These are phyloP conservation scores for Rhodophaea formosa DNA, from an alignment of 2,888 invertebrate genomes.

Conservation along the genomic window DNA sequence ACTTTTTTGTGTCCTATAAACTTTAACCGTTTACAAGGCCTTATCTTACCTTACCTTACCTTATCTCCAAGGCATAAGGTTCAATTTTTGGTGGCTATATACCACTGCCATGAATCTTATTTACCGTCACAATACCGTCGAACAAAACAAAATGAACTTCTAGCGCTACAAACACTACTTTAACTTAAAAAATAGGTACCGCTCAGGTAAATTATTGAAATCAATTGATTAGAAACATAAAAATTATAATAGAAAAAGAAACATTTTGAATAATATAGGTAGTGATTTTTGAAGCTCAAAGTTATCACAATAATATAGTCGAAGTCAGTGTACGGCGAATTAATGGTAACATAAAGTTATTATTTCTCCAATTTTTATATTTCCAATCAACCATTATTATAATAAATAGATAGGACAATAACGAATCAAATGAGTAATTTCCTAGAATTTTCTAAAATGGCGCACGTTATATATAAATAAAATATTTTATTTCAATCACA, in stretches of 20 bases:
- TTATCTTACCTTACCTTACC: too few relatives aligned
- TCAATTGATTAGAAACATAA: background rate
- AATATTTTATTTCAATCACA: constrained; percentile 6
- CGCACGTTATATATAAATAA: constrained; percentile 1
- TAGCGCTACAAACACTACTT: constrained; percentile 21
- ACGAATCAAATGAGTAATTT: constrained; percentile 11
- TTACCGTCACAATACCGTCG: constrained; percentile 14
- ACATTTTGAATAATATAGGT: too few relatives aligned
- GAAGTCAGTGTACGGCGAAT: too few relatives aligned
- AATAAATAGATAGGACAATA: constrained; percentile 6
- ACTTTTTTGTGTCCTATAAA: too few relatives aligned
- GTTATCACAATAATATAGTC: too few relatives aligned
- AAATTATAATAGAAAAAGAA: background rate
- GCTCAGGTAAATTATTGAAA: background rate
- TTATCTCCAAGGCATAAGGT: too few relatives aligned
- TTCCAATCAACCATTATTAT: constrained; percentile 3
- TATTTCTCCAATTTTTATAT: too few relatives aligned
- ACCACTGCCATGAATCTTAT: too few relatives aligned
- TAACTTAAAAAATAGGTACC: constrained; percentile 20
- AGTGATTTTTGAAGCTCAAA: too few relatives aligned
- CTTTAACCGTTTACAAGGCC: too few relatives aligned
- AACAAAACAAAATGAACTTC: constrained; percentile 16
- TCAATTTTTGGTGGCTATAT: too few relatives aligned
- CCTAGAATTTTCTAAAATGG: constrained; percentile 12
- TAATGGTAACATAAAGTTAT: too few relatives aligned